Evolutionary conservation across 2,888 invertebrate species (phyloP), one percentile per base, ranked within the genome.

Genomic region (Thymelicus sylvestris): DNA sequence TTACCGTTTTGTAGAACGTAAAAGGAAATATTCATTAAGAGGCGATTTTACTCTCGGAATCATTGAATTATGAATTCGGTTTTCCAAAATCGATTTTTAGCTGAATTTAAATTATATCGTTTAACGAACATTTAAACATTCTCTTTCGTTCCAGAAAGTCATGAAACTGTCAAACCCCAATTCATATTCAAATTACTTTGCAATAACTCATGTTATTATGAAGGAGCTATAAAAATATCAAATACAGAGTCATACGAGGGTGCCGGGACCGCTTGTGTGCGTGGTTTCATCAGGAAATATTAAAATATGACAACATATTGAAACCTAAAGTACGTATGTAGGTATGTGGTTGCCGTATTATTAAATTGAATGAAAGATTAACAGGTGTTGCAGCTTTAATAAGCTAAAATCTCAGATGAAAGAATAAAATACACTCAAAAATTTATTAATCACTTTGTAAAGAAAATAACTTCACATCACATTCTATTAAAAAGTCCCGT

Each of bases 141-240:
- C 76, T 79, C 78, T 80, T 81, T 80, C 80, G 81, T 82, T 81
- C 79, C 75, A 77, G 79, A 82, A 76, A 81, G 82, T 83, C 82
- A 86, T 86, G 83, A 86, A 88, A 88, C 82, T 86, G 86, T 87
- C 86, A 85, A 86, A 86, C 81, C 84, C 81, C 86, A 86, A 87
- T 90, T 90, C 86, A 90, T 86, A 90, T 92, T 90, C 85, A 89
- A 90, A 89, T 90, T 84, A 84, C 83, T 82, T 82, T 76, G 86
- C 89, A 85, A 89, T 92, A 91, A 91, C 87, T 92, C 92, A 88
- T 84, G 84, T 85, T 90, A 88, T 88, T 89, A 84, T 87, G 83
- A 83, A 84, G 85, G 79, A 85, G 86, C 88, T 83, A 89, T 91
- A 91, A 92, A 92, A 92, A 91, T 91, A 91, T 92, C 90, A 90